Evolutionary conservation across 2,113 vertebrate species (phyloP), one percentile per base, ranked within the genome.

Genomic region (Spilogale gracilis): DNA sequence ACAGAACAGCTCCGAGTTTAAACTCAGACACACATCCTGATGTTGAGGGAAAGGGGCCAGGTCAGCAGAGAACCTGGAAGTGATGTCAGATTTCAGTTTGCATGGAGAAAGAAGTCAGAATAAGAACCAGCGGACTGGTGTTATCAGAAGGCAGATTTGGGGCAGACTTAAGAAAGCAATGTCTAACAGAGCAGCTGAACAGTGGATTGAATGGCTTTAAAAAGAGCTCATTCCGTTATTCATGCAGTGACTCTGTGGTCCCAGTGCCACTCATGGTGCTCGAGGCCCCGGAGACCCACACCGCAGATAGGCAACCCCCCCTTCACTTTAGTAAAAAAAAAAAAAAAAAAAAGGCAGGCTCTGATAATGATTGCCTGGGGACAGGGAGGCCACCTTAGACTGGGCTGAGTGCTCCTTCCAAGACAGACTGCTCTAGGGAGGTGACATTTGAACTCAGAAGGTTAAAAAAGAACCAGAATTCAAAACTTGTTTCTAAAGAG

Each of bases 111-210:
- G 43, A 91, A 80, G 9, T 94, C 82, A 83, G 84, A 95, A 45
- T 38, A 82, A 91, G 69, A 83, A 86, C 23, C 18, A 76, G 6
- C 21, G 69, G 16, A 38, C 73, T 16, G 32, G 73, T 89, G 20
- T 52, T 54, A n/a, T 9, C 63, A 90, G 95, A 93, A 92, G n/a
- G 43, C 79, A 74, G 74, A 63, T 86, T 63, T 89, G 43, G 89
- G 88, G 27, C 27, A 60, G 84, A 27, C n/a, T 88, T 84, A n/a
- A 87, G 74, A 92, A 65, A 95, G 78, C 61, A 38, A 14, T 25
- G 23, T 48, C 63, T 61, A 43, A 65, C 12, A 58, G 61, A 87
- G 21, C 60, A 27, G 27, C 16, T 9, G 17, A 83, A 81, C 10
- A 2, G 48, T 69, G 21, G 54, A 58, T 69, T 11, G 38, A n/a